Evolutionary conservation across 2,113 vertebrate genomes (phyloP), one percentile per base, ranked within the genome.

Genomic region (Vicugna pacos): DNA sequence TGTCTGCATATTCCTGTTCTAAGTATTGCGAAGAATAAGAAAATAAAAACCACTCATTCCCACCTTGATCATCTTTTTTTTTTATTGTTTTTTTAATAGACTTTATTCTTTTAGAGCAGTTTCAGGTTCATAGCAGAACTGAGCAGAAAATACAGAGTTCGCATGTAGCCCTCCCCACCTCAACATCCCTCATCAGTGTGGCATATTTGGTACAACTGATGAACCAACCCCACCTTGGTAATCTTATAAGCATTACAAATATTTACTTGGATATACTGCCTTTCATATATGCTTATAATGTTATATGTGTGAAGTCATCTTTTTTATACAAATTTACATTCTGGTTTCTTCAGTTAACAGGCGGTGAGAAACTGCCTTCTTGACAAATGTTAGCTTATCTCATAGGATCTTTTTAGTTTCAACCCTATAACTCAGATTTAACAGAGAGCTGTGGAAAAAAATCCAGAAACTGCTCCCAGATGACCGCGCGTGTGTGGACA

Each of bases 401-500:
- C 79, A 5, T 28, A 64, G 58, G 70, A 67, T 28, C 60, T 58
- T 35, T 32, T 50, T 38, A 13, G 26, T 30, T 35, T 89, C 60
- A 62, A 0, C 81, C 35, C 50, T 35, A 10, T 67, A 82, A 0
- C 80, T 93, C 15, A 75, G 6, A 8, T 80, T 8, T 69, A 17
- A 12, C 62, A 91, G 35, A 48, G 48, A 72, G 32, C 50, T 12
- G 8, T 11, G n/a, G 2, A 3, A 11, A 50, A 48, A 86, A 30
- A 5, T 24, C 56, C 64, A 3, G 22, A 52, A 96, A 50, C 81
- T 1, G 24, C 4, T 80, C 56, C 56, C 42, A 32, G 54, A 48
- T 70, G 32, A 46, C 28, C 8, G 0, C n/a, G 48, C 15, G 0
- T 2, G 58, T 35, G n/a, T 42, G 19, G 20, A 60, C 42, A 10